Conservation (phyloP, 2,113 vertebrate species). For the Ictidomys tridecemlineatus region DNA sequence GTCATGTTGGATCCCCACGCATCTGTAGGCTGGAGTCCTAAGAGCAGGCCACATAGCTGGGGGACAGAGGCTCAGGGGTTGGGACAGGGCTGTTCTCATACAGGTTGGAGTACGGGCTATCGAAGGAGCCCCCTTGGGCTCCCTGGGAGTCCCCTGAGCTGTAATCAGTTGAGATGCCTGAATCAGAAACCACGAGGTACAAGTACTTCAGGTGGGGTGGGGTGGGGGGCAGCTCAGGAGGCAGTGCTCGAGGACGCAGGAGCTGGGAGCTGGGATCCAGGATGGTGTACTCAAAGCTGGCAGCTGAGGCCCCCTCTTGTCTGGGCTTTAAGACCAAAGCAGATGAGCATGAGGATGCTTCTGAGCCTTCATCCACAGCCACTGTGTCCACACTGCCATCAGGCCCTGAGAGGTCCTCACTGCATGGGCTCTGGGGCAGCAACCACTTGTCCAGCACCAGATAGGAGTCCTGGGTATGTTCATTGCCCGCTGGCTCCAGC, state of each 20-base stretch:
- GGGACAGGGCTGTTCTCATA: slow-evolving; percentile 87
- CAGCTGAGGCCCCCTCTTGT: slow-evolving; percentile 82
- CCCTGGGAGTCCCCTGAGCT: slow-evolving; percentile 87
- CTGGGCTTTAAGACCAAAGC: slow-evolving; percentile 76
- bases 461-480: slow-evolving; percentile 88
- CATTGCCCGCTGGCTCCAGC: slow-evolving; percentile 59
- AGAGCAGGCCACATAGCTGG: slow-evolving; percentile 76
- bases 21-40: slow-evolving; percentile 37
- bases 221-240: slow-evolving; percentile 53
- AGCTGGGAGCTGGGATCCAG: slow-evolving; percentile 81
- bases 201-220: slow-evolving; percentile 88
- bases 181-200: slow-evolving; percentile 91
- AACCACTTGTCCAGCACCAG: slow-evolving; percentile 88
- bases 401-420: background rate
- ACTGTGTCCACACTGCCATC: background rate
- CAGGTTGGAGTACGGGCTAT: slow-evolving; percentile 86
- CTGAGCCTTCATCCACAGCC: slow-evolving; percentile 79
- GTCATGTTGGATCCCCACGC: background rate
- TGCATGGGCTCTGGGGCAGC: slow-evolving; percentile 34
- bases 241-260: slow-evolving; percentile 73
- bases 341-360: slow-evolving; percentile 31
- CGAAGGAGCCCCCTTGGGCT: slow-evolving; percentile 64
- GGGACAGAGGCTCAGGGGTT: slow-evolving; percentile 3
- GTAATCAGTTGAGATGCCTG: slow-evolving; percentile 92
- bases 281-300: slow-evolving; percentile 90